A percentile compares a stretch with the other conserved stretches of the same genome.
phyloP scores from a whole-genome alignment of 2,888 invertebrate genomes.

The Conistra vaccinii region DNA sequence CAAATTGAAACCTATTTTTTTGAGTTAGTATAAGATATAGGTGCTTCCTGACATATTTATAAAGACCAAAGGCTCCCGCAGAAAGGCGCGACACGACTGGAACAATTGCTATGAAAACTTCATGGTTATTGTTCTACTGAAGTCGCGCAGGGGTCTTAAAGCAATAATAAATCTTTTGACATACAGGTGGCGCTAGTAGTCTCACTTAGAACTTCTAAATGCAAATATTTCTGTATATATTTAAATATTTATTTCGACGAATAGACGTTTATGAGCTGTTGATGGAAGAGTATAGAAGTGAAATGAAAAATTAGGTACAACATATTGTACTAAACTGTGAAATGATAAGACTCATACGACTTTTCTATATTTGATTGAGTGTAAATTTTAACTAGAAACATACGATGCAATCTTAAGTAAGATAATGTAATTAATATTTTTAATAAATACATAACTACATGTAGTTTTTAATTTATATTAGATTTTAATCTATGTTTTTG shows the following conservation, averaged over 20 bases:
- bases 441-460: slow-evolving; percentile 60
- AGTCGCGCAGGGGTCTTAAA: not conserved
- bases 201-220: not conserved
- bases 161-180: slow-evolving; percentile 8
- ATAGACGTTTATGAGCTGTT: slow-evolving; percentile 26
- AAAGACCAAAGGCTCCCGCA: not conserved
- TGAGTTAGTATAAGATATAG: not conserved
- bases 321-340: slow-evolving; percentile 15
- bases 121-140: not conserved
- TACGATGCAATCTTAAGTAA: slow-evolving; percentile 57
- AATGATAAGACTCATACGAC: slow-evolving; percentile 32
- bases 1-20: not conserved
- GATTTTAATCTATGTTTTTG: slow-evolving; percentile 50
- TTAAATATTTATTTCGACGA: not conserved
- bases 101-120: not conserved
- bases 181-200: slow-evolving; percentile 17
- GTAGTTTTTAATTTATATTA: slow-evolving; percentile 67
- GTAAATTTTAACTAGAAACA: slow-evolving; percentile 51
- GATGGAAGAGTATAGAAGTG: slow-evolving; percentile 22
- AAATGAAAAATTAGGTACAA: slow-evolving; percentile 14
- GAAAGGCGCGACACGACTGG: not conserved
- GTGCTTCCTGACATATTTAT: not conserved
- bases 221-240: not conserved
- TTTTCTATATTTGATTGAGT: slow-evolving; percentile 51
- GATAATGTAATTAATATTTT: slow-evolving; percentile 64